Evolutionary conservation across 2,113 vertebrate species (phyloP).

Genomic region (Oryzias javanicus): DNA sequence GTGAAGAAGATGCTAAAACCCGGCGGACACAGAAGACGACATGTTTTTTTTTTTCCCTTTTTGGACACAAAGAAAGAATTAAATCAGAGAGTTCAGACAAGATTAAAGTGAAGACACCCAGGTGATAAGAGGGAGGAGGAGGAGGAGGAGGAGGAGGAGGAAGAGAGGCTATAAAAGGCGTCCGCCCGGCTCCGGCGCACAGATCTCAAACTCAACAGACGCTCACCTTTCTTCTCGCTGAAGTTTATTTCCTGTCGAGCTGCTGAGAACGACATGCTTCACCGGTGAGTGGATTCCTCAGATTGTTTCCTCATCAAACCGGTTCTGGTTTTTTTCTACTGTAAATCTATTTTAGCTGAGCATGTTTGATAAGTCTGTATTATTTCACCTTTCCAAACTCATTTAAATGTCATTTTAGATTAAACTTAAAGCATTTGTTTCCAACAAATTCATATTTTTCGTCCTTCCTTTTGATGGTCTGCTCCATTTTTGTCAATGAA

Average conservation of each 20-base stretch:
- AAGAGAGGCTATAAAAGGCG: conserved; percentile 42
- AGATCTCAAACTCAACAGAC: conserved; percentile 24
- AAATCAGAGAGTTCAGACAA: background rate
- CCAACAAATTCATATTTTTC: background rate
- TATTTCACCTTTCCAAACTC: background rate
- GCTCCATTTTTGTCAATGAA: conserved; percentile 10
- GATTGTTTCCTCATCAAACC: background rate
- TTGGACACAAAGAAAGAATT: no score
- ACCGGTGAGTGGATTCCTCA: conserved; percentile 38
- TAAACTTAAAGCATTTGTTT: no score
- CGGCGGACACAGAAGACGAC: background rate
- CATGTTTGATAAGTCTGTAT: background rate
- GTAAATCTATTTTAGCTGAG: background rate
- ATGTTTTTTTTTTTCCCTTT: background rate
- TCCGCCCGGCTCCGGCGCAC: conserved; percentile 8
- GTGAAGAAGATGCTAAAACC: background rate
- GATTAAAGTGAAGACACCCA: conserved; percentile 9
- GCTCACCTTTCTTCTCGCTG: background rate
- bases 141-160: background rate
- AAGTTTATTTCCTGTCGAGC: background rate
- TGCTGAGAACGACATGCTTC: conserved; percentile 39
- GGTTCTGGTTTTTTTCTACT: background rate
- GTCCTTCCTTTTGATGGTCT: background rate
- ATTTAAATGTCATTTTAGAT: no score
- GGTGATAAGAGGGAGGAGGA: conserved; percentile 10